A percentile compares a stretch with the other conserved stretches of the same genome.
Evolutionary conservation across 2,888 invertebrate species (phyloP).

Genomic region (Byasa hedistus): DNA sequence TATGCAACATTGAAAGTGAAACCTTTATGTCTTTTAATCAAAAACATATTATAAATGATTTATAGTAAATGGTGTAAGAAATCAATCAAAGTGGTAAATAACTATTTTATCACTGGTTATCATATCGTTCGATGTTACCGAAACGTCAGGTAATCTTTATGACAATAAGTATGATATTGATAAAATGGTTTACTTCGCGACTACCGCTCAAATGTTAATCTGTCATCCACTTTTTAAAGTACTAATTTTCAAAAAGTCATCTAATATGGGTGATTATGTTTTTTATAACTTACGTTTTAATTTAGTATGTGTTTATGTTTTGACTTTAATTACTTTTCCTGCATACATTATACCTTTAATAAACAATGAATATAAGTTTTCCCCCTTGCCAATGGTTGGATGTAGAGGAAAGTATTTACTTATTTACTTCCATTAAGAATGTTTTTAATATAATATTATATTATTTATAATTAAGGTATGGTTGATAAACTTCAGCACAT

Average conservation of each 20-base stretch:
- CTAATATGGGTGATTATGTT: too few species aligned
- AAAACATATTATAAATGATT: not conserved
- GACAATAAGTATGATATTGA: constrained; percentile 26
- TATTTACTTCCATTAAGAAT: not conserved
- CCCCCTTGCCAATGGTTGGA: too few species aligned
- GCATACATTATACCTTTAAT: too few species aligned
- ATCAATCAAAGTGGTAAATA: constrained; percentile 19
- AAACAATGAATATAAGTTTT: too few species aligned
- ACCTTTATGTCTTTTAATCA: not conserved
- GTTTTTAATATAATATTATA: not conserved
- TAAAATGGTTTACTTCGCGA: constrained; percentile 5
- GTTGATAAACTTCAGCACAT: not conserved
- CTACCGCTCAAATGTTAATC: not conserved
- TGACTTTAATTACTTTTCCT: too few species aligned
- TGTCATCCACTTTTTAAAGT: not conserved
- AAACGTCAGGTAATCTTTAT: constrained; percentile 26
- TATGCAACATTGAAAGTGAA: too few species aligned
- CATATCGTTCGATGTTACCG: constrained; percentile 27
- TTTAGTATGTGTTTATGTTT: too few species aligned
- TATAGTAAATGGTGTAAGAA: not conserved
- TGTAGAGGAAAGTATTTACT: not conserved
- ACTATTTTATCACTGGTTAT: constrained; percentile 23
- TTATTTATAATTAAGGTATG: not conserved
- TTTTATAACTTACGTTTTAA: too few species aligned
- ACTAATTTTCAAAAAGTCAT: too few species aligned